A percentile compares a stretch with the other conserved stretches of the same genome.
These are phyloP conservation scores for Sebastes itinus DNA, from an alignment of 2,797 vertebrate species.

Conservation along the genomic window DNA sequence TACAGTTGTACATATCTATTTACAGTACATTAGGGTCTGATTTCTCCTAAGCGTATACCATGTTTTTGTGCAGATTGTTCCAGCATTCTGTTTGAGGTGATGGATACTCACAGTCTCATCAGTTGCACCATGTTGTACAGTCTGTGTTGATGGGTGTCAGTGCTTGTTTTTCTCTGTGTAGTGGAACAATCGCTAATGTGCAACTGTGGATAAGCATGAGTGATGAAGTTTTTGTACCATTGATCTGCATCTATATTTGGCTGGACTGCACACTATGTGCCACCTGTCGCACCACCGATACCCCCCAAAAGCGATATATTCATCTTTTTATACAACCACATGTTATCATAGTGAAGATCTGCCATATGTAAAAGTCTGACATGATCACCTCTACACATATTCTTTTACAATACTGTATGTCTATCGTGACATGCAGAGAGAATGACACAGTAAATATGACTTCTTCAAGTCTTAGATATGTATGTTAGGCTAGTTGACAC, in stretches of 20 bases:
- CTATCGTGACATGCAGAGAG: constrained; percentile 81
- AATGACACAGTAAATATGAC: constrained; percentile 84
- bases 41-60: constrained; percentile 67
- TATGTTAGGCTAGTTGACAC: constrained; percentile 81
- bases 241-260: constrained; percentile 58
- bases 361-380: constrained; percentile 73
- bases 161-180: constrained; percentile 57
- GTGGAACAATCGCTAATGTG: constrained; percentile 73
- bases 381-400: constrained; percentile 76
- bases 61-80: constrained; percentile 84
- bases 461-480: constrained; percentile 84
- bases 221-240: constrained; percentile 51
- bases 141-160: constrained; percentile 72
- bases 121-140: constrained; percentile 70
- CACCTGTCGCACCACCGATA: constrained; percentile 39
- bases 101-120: constrained; percentile 71
- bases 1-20: constrained; percentile 87
- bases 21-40: constrained; percentile 80
- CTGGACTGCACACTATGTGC: constrained; percentile 66
- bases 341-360: constrained; percentile 69
- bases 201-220: constrained; percentile 70
- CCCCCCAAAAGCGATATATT: constrained; percentile 38
- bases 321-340: constrained; percentile 68
- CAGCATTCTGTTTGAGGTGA: constrained; percentile 83
- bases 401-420: constrained; percentile 80